phyloP scores from a whole-genome alignment of 2,888 invertebrate species.

The Caenorhabditis wallacei region DNA sequence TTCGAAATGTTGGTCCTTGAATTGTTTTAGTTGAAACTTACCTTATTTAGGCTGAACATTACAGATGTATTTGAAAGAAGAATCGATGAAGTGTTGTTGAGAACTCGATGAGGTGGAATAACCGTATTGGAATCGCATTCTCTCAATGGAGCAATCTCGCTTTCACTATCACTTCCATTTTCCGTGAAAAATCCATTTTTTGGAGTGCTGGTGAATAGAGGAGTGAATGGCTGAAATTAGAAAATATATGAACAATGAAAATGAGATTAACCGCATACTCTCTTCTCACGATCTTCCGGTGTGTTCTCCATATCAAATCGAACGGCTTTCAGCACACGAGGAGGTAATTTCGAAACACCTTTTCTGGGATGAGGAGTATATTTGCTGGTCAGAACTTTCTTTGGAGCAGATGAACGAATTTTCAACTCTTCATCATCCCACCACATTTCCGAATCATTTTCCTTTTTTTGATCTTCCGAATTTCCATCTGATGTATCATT shows the following conservation, averaged over 20 bases:
- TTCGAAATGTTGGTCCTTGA: not conserved
- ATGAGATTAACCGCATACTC: conserved; percentile 4
- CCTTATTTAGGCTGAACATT: conserved; percentile 37
- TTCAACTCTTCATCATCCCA: conserved; percentile 21
- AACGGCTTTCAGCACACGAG: conserved; percentile 38
- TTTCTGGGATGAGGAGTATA: conserved; percentile 36
- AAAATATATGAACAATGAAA: not conserved
- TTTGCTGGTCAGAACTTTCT: not conserved
- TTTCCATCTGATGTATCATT: not conserved
- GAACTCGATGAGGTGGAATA: not conserved
- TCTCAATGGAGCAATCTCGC: conserved; percentile 22
- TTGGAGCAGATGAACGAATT: not conserved
- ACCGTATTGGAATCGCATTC: conserved; percentile 50
- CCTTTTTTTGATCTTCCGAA: not conserved
- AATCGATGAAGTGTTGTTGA: conserved; percentile 51
- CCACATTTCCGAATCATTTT: conserved; percentile 5
- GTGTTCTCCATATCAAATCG: conserved; percentile 46
- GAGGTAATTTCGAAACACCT: conserved; percentile 6
- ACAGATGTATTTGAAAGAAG: conserved; percentile 20
- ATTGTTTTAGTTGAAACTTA: conserved; percentile 11
- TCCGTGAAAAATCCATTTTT: not conserved
- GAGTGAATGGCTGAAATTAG: conserved; percentile 39
- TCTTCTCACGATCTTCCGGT: conserved; percentile 24
- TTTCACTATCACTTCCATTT: conserved; percentile 12
- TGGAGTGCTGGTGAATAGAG: conserved; percentile 47